Percentiles rank a stretch among this genome's conserved stretches.
Evolutionary conservation across 2,888 invertebrate species (phyloP).

Genomic region (Bombyx huttoni): DNA sequence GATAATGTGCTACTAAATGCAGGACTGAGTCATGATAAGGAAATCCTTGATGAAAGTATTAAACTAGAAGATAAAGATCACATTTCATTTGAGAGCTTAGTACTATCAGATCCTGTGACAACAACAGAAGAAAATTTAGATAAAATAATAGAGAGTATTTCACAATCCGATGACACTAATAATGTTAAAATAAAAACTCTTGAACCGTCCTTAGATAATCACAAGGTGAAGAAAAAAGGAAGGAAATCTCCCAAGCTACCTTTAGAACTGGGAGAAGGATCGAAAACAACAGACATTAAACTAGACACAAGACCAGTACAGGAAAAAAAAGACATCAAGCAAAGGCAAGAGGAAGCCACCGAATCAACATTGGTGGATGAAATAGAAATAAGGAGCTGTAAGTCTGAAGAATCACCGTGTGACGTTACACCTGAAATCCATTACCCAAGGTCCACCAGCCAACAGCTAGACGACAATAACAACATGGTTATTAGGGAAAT

Average conservation of each 20-base stretch:
- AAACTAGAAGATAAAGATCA: not conserved
- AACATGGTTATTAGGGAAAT: slow-evolving; percentile 49
- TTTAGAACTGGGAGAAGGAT: slow-evolving; percentile 3
- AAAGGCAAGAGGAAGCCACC: slow-evolving; percentile 4
- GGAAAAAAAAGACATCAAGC: slow-evolving; percentile 4
- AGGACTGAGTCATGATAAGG: not conserved
- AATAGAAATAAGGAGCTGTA: slow-evolving; percentile 22
- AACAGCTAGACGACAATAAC: slow-evolving; percentile 40
- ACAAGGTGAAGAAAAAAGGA: slow-evolving; percentile 6
- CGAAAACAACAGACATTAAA: slow-evolving; percentile 1
- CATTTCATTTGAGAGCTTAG: slow-evolving; percentile 4
- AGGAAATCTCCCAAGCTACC: slow-evolving; percentile 11
- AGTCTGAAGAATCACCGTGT: slow-evolving; percentile 22
- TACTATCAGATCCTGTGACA: not conserved
- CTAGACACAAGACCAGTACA: slow-evolving; percentile 5
- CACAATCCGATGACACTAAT: not conserved
- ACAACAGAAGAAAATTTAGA: not conserved
- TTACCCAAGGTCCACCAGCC: slow-evolving; percentile 43
- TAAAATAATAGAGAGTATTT: slow-evolving; percentile 1
- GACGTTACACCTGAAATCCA: slow-evolving; percentile 44
- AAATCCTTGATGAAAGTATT: not conserved
- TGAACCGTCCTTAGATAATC: not conserved
- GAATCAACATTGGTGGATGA: slow-evolving; percentile 10
- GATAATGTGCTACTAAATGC: slow-evolving; percentile 3
- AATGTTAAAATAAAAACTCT: not conserved